Conservation (phyloP, 2,888 invertebrate genomes). For the Hyles lineata region DNA sequence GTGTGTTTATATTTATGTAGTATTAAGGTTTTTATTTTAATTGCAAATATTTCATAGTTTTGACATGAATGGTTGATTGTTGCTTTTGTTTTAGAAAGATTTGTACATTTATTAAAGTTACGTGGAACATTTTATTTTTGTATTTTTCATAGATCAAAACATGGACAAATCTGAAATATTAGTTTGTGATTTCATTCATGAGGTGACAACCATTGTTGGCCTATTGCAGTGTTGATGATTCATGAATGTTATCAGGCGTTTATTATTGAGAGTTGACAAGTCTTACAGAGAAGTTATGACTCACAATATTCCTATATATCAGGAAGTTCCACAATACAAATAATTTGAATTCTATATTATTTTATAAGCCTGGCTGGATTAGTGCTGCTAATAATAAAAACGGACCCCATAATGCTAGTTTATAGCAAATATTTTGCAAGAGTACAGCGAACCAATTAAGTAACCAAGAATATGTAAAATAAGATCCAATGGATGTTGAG, state of each 20-base stretch:
- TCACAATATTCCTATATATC: background rate
- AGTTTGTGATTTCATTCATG: constrained; percentile 5
- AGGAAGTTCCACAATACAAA: background rate
- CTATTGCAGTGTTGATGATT: background rate
- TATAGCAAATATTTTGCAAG: background rate
- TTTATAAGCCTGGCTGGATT: background rate
- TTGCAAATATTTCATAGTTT: constrained; percentile 59
- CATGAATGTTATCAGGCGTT: background rate
- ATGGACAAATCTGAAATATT: constrained; percentile 11
- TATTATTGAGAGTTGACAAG: background rate
- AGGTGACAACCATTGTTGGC: background rate
- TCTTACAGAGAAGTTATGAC: background rate
- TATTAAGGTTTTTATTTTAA: constrained; percentile 73
- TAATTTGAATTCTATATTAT: background rate
- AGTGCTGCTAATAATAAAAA: background rate
- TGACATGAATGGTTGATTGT: constrained; percentile 61
- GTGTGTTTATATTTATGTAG: constrained; percentile 58
- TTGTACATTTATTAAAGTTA: constrained; percentile 66
- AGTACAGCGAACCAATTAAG: background rate
- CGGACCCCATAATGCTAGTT: background rate
- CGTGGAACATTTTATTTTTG: constrained; percentile 24
- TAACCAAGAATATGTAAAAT: background rate
- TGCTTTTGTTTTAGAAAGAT: constrained; percentile 78
- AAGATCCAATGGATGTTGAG: background rate
- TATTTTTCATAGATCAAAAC: constrained; percentile 21